Conservation (phyloP, 1,140 invertebrate species). For the Drosophila littoralis region DNA sequence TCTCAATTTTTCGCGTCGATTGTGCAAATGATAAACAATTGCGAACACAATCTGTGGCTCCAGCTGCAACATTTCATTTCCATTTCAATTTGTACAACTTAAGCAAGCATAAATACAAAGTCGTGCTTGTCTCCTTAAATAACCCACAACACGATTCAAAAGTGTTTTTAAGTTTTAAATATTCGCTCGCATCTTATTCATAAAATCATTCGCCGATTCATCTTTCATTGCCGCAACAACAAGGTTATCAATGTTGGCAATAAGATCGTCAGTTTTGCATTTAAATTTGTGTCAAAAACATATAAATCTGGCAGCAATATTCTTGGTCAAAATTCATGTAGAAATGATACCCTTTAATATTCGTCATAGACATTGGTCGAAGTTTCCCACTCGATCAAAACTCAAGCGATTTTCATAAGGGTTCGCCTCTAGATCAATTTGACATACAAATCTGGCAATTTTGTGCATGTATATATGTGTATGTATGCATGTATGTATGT, state of each 20-base stretch:
- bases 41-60: not conserved
- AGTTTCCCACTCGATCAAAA: no score
- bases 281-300: not conserved
- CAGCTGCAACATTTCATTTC: conserved; percentile 40
- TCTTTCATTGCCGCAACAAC: not conserved
- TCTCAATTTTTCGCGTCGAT: conserved; percentile 40
- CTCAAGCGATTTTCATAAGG: no score
- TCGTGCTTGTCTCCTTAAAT: conserved; percentile 9
- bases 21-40: conserved; percentile 54
- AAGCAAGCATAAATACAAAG: no score
- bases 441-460: no score
- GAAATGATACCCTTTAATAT: no score
- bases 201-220: conserved; percentile 1
- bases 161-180: not conserved
- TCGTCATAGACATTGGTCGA: no score
- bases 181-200: not conserved
- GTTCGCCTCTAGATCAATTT: no score
- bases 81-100: conserved; percentile 2
- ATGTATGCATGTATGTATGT: no score
- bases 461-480: no score
- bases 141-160: conserved; percentile 5
- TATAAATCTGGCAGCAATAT: not conserved
- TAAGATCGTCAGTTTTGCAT: not conserved
- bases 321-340: no score
- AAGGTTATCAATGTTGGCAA: conserved; percentile 4